Evolutionary conservation across 92 coral and sea anemone genomes (phyloP), one percentile per base, ranked within the genome.

Genomic region (Palythoa caribaeorum): DNA sequence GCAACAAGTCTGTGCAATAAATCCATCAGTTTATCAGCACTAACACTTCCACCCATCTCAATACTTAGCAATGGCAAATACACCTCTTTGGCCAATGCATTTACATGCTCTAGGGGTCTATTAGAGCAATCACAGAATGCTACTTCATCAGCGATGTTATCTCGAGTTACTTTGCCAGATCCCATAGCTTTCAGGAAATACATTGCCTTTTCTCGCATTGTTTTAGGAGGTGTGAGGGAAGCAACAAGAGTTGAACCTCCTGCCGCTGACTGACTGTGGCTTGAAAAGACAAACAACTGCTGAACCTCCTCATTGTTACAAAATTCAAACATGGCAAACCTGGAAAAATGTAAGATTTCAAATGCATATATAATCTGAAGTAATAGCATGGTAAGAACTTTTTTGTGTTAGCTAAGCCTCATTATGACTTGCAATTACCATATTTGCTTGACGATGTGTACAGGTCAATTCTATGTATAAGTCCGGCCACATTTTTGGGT

Each of bases 1-100:
- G 99, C 93, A 65, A 96, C 99, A 10, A 97, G 90, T 70, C 99
- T 90, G 89, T 97, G 99, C 50, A 97, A 84, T 76, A 97, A 86
- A 90, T 97, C 99, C 99, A 97, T 97, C 68, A 97, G 86, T 90
- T 97, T 97, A 74, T 97, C 99, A n/a, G 95, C 95, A 89, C 97
- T 97, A 48, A 97, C 99, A 60, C 97, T 87, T 11, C 98, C 99
- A 73, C 98, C 99, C 98, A 95, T 94, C 89, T 97, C 99, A 81
- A 97, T 97, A 78, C 99, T 97, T 86, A 97, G 84, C 87, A 97
- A 86, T 1, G 99, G 99, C 86, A 97, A 87, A 38, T 94, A 97
- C 47, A 97, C 99, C 87, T 97, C 98, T 83, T 94, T 95, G 19
- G 95, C 90, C 68, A 97, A 80, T 35, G 91, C 86, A 51, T 91